A percentile compares a stretch with the other conserved stretches of the same genome.
Conservation (phyloP, 2,797 vertebrate species). For the Semotilus atromaculatus region DNA sequence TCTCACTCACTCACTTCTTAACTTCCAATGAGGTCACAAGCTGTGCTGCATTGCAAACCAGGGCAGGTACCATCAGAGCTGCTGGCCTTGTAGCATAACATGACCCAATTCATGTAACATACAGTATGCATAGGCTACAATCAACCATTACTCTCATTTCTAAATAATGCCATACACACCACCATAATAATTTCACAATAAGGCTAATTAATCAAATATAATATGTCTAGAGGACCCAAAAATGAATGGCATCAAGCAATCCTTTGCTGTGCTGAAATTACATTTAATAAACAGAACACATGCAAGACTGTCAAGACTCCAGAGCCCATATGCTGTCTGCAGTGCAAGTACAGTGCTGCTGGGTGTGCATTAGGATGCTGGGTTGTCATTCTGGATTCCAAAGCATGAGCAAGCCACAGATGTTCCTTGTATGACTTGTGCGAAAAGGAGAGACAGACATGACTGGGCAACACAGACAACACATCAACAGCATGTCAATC, state of each 20-base stretch:
- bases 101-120: background rate
- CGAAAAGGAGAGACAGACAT: constrained; percentile 15
- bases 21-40: constrained; percentile 41
- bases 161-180: background rate
- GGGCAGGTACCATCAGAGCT: constrained; percentile 12
- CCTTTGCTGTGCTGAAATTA: constrained; percentile 8
- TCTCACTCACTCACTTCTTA: constrained; percentile 12
- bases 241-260: background rate
- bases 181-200: background rate
- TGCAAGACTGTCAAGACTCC: constrained; percentile 14
- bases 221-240: background rate
- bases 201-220: constrained; percentile 3
- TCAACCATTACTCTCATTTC: background rate
- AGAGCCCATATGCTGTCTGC: constrained; percentile 4
- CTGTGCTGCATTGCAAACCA: constrained; percentile 19
- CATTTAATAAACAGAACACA: constrained; percentile 26
- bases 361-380: constrained; percentile 32
- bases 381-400: constrained; percentile 47
- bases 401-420: constrained; percentile 48
- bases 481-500: constrained; percentile 29
- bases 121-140: background rate
- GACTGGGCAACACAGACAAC: background rate
- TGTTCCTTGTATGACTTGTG: constrained; percentile 39
- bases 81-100: background rate
- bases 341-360: background rate